A percentile compares a stretch with the other conserved stretches of the same genome.
Evolutionary conservation across 1,140 invertebrate genomes (phyloP).

Genomic region (Mya arenaria): DNA sequence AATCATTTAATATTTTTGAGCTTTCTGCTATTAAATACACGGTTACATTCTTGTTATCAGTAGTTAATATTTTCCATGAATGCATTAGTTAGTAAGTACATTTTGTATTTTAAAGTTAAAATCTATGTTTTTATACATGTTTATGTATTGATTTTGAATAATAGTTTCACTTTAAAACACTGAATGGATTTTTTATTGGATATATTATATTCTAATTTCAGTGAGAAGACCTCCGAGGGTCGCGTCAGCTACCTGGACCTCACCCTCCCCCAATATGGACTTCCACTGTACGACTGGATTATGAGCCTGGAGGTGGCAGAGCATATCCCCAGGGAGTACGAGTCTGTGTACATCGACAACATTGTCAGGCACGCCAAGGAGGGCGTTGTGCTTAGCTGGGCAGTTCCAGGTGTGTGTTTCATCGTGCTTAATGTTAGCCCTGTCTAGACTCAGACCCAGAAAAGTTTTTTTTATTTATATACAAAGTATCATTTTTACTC

Average conservation of each 20-base stretch:
- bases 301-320: conserved; percentile 54
- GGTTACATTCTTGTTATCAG: no score
- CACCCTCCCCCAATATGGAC: conserved; percentile 56
- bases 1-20: no score
- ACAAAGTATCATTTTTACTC: not conserved
- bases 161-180: not conserved
- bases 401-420: conserved; percentile 23
- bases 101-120: not conserved
- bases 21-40: no score
- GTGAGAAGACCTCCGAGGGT: conserved; percentile 8
- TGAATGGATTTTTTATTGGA: not conserved
- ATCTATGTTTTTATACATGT: not conserved
- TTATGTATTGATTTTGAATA: not conserved
- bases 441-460: not conserved
- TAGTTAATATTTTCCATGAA: not conserved
- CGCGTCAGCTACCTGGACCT: conserved; percentile 55
- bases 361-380: conserved; percentile 42
- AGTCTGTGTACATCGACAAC: conserved; percentile 45
- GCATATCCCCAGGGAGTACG: conserved; percentile 39
- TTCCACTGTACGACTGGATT: conserved; percentile 54
- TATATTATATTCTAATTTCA: not conserved
- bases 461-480: not conserved
- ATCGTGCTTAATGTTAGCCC: not conserved
- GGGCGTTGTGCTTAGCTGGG: conserved; percentile 54
- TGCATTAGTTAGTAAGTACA: not conserved